Evolutionary conservation across 1,140 invertebrate genomes (phyloP), one percentile per base, ranked within the genome.

Genomic region (Drosophila setifemur): DNA sequence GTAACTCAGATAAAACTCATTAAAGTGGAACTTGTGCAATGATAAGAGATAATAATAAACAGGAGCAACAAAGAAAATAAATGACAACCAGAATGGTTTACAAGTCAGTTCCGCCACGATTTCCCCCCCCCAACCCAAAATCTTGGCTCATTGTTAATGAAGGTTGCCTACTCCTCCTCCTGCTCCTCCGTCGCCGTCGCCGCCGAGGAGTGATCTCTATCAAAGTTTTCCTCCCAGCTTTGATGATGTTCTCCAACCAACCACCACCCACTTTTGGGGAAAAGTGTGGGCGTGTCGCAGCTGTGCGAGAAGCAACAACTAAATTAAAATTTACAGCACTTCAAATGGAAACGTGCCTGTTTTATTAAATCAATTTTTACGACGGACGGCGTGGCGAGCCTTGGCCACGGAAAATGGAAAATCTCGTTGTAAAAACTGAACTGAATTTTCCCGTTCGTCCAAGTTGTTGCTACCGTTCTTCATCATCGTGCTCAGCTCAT

Each of bases 251-350:
- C 12, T 23, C 48, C 64, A 47, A 12, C 45, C 33, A 31, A 40
- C 35, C 33, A 29, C 4, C 29, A 1, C 12, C 42, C 6, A 12
- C 33, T 25, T 5, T 28, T 8, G 23, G n/a, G n/a, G 12, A 12
- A 14, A 35, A 70, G 53, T 35, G 31, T 25, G 23, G 39, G 25
- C 43, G 37, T 50, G 73, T 47, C 69, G 37, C 79, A 83, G 78
- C 70, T 85, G 78, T 70, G 68, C 73, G 48, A 52, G 44, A 44
- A 75, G 75, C 75, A 86, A 86, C 79, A 85, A 85, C 81, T 86
- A 86, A 86, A 86, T 86, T 86, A 86, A 86, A 86, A 86, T 86
- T 86, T 86, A 86, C 81, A 79, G 81, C 81, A 86, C 81, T 86
- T 86, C 67, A 86, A 85, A 85, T 81, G 75, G 60, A 86, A 86